Evolutionary conservation across 2,888 invertebrate species (phyloP).

Genomic region (Phengaris alcon): DNA sequence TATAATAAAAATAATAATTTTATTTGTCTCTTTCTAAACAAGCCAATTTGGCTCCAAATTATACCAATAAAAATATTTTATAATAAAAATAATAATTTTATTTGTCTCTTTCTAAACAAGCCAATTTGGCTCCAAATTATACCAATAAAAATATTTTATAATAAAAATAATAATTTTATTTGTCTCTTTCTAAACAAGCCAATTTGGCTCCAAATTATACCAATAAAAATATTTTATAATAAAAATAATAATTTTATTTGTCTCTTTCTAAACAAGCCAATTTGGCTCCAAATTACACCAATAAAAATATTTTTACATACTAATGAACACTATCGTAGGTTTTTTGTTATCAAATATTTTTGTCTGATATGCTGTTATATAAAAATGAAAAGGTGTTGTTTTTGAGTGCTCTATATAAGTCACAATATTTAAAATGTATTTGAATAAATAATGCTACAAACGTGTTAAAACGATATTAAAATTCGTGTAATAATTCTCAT

Average conservation of each 20-base stretch:
- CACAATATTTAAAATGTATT: not conserved
- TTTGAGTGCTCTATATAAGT: constrained; percentile 5
- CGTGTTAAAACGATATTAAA: not conserved
- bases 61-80: no score
- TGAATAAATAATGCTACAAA: constrained; percentile 6
- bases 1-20: no score
- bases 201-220: no score
- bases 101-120: no score
- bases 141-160: no score
- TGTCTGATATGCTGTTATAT: not conserved
- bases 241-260: not conserved
- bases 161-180: no score
- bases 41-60: no score
- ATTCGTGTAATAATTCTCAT: not conserved
- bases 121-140: no score
- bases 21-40: no score
- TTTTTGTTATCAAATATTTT: not conserved
- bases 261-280: not conserved
- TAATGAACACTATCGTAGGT: constrained; percentile 2
- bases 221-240: no score
- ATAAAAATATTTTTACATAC: constrained; percentile 15
- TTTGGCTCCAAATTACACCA: constrained; percentile 7
- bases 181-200: no score
- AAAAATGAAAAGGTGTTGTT: constrained; percentile 5
- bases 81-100: no score